Conservation (phyloP, 2,113 vertebrate species). For the Eolophus roseicapilla region DNA sequence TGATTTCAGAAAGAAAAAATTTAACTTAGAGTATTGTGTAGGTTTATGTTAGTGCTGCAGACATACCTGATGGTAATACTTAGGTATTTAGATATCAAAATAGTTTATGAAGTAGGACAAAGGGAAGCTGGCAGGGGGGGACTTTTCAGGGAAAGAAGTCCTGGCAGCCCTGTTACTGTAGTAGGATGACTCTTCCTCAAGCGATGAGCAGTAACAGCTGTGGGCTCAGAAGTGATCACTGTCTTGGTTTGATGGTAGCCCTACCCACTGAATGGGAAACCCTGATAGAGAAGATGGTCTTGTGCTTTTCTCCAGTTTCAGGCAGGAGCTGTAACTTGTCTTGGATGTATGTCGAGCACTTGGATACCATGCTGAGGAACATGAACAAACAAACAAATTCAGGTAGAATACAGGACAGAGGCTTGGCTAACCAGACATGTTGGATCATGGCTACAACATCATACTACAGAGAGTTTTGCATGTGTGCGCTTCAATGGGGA, state of each 20-base stretch:
- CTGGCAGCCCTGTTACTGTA: neutral
- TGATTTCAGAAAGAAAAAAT: neutral
- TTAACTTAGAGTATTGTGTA: neutral
- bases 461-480: neutral
- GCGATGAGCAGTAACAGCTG: fast-evolving
- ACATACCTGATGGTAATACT: neutral
- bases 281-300: neutral
- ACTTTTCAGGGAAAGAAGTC: neutral
- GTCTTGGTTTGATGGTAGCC: neutral
- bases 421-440: neutral
- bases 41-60: neutral
- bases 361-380: neutral
- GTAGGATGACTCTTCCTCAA: neutral
- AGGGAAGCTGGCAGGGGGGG: neutral
- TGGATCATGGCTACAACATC: neutral
- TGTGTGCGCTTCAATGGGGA: slow-evolving; percentile 6
- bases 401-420: neutral
- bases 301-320: neutral
- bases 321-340: neutral
- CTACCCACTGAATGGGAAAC: neutral
- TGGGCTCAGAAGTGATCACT: neutral
- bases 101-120: neutral
- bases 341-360: neutral
- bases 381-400: neutral
- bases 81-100: neutral